These are phyloP conservation scores for Hermaeophaga mercurialis DNA, from an alignment of 2,888 invertebrate species.

Conservation along the genomic window DNA sequence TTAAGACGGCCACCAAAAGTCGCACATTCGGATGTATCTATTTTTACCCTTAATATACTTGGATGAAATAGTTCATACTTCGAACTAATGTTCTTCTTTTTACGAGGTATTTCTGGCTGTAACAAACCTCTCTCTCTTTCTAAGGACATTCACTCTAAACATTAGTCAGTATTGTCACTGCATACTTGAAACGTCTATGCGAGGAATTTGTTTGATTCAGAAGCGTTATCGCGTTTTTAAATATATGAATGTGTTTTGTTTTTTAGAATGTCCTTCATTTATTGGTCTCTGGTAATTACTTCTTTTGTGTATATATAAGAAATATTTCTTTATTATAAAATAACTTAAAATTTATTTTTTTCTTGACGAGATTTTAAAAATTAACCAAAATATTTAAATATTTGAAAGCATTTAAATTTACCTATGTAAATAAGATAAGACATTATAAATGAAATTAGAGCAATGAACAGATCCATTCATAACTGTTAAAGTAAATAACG, in stretches of 20 bases:
- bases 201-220: slow-evolving; percentile 14
- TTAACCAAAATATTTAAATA: too few relatives aligned
- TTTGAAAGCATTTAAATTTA: too few relatives aligned
- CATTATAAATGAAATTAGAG: too few relatives aligned
- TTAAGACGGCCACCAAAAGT: slow-evolving; percentile 4
- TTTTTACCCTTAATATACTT: slow-evolving; percentile 34
- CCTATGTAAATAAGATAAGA: too few relatives aligned
- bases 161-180: slow-evolving; percentile 35
- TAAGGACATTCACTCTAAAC: slow-evolving; percentile 38
- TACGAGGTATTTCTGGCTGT: slow-evolving; percentile 35
- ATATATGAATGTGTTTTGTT: slow-evolving; percentile 17
- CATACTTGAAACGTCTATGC: not conserved
- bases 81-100: slow-evolving; percentile 35
- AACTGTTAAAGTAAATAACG: too few relatives aligned
- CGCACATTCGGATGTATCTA: slow-evolving; percentile 30
- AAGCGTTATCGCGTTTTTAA: slow-evolving; percentile 3
- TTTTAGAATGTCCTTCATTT: slow-evolving; percentile 52
- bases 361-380: too few relatives aligned
- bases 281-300: slow-evolving; percentile 61
- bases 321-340: too few relatives aligned
- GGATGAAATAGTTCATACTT: slow-evolving; percentile 13
- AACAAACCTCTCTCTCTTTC: slow-evolving; percentile 32
- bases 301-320: too few relatives aligned
- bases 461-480: too few relatives aligned
- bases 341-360: too few relatives aligned